Conservation (phyloP, 2,888 invertebrate species). For the Eurytoma californica region DNA sequence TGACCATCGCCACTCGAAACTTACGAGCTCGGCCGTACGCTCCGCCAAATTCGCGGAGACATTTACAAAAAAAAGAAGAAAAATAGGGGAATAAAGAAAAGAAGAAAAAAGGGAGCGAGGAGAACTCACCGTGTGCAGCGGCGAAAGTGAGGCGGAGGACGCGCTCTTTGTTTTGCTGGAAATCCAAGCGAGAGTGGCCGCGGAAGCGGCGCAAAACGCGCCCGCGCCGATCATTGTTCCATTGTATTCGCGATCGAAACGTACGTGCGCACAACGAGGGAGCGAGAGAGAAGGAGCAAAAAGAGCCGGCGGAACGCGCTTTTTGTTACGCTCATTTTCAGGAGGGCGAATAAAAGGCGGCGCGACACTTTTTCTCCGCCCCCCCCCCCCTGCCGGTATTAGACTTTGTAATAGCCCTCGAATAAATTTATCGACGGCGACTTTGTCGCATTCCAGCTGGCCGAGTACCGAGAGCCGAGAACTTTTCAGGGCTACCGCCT, state of each 20-base stretch:
- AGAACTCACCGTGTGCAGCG: background rate
- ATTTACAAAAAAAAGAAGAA: background rate
- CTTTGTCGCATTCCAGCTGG: slow-evolving; percentile 24
- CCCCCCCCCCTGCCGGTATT: slow-evolving; percentile 10
- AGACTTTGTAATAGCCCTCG: slow-evolving; percentile 45
- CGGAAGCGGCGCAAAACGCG: slow-evolving; percentile 23
- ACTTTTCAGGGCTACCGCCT: background rate
- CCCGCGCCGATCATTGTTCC: slow-evolving; percentile 54
- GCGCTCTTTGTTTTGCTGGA: slow-evolving; percentile 40
- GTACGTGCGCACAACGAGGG: background rate
- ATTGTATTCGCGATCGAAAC: slow-evolving; percentile 54
- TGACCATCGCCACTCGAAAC: background rate
- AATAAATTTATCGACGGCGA: slow-evolving; percentile 39
- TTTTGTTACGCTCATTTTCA: background rate
- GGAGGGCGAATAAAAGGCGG: slow-evolving; percentile 31
- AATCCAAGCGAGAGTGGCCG: slow-evolving; percentile 16
- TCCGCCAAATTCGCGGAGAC: too few species aligned
- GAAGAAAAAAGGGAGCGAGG: background rate
- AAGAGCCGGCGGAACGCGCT: background rate
- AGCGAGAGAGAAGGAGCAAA: too few species aligned
- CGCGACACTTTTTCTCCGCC: slow-evolving; percentile 19
- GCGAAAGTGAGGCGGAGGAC: slow-evolving; percentile 33
- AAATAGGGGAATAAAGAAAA: too few species aligned
- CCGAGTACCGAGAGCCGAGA: background rate
- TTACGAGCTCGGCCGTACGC: slow-evolving; percentile 10